Evolutionary conservation across 2,888 invertebrate genomes (phyloP).

Genomic region (Cheiracanthium punctorium): DNA sequence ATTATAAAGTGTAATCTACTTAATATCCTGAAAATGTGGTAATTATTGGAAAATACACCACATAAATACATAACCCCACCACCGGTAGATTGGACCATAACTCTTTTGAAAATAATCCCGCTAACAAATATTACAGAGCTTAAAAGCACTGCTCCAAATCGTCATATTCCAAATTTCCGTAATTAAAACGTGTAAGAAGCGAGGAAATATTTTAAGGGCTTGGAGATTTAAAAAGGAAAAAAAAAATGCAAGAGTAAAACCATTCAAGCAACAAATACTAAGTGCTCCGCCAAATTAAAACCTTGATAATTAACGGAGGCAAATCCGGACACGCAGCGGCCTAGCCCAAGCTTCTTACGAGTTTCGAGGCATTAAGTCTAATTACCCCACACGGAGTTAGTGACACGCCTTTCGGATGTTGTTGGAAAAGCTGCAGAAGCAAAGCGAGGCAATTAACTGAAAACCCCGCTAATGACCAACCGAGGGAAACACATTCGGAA

Average conservation of each 20-base stretch:
- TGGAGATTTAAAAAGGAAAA: conserved; percentile 25
- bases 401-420: conserved; percentile 69
- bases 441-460: conserved; percentile 66
- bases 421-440: conserved; percentile 46
- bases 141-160: too few relatives aligned
- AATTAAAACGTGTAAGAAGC: conserved; percentile 52
- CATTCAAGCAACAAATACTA: conserved; percentile 63
- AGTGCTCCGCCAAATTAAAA: conserved; percentile 65
- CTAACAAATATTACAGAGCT: too few relatives aligned
- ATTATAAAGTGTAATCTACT: too few relatives aligned
- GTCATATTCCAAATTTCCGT: conserved; percentile 5
- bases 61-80: too few relatives aligned
- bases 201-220: conserved; percentile 12
- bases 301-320: conserved; percentile 64
- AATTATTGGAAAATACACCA: too few relatives aligned
- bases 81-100: too few relatives aligned
- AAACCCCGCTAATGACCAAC: conserved; percentile 68
- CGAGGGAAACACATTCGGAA: conserved; percentile 18
- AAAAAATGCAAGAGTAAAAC: conserved; percentile 22
- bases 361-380: conserved; percentile 61
- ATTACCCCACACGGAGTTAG: conserved; percentile 64
- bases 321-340: conserved; percentile 47
- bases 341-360: conserved; percentile 57
- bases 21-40: too few relatives aligned
- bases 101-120: too few relatives aligned